These are phyloP conservation scores for Xestobium rufovillosum DNA, from an alignment of 2,888 invertebrate genomes.

Conservation along the genomic window DNA sequence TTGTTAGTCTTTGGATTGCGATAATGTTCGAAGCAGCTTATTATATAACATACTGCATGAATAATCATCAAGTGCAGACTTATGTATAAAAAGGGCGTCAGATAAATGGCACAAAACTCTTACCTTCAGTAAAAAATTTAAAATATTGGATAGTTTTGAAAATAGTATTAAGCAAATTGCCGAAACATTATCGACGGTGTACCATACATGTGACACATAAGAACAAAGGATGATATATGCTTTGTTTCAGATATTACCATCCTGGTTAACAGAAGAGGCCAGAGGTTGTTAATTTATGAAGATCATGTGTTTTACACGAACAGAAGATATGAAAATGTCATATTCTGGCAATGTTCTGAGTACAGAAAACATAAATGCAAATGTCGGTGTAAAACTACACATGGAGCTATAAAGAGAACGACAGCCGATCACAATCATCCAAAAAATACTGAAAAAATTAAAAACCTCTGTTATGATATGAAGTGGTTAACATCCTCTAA, in stretches of 20 bases:
- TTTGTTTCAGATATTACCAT: slow-evolving; percentile 16
- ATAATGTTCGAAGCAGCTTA: no score
- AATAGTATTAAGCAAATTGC: no score
- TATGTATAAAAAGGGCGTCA: no score
- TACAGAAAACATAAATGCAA: slow-evolving; percentile 23
- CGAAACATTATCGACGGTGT: no score
- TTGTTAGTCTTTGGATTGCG: no score
- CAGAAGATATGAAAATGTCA: slow-evolving; percentile 20
- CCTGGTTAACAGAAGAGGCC: slow-evolving; percentile 24
- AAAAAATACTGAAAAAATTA: slow-evolving; percentile 21
- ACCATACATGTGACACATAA: slow-evolving; percentile 6
- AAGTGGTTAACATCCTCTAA: no score
- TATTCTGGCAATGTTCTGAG: slow-evolving; percentile 29
- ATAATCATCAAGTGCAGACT: no score
- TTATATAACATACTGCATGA: no score
- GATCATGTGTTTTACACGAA: slow-evolving; percentile 27
- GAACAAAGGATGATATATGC: slow-evolving; percentile 10
- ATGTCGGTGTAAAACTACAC: slow-evolving; percentile 22
- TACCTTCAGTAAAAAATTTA: no score
- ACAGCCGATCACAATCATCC: slow-evolving; percentile 22
- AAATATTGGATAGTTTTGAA: no score
- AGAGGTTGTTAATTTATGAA: slow-evolving; percentile 22
- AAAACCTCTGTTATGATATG: no score
- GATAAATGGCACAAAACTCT: no score
- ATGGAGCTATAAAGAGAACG: slow-evolving; percentile 17